Evolutionary conservation across 1,140 invertebrate genomes (phyloP).

Genomic region (Meloidogyne hapla): DNA sequence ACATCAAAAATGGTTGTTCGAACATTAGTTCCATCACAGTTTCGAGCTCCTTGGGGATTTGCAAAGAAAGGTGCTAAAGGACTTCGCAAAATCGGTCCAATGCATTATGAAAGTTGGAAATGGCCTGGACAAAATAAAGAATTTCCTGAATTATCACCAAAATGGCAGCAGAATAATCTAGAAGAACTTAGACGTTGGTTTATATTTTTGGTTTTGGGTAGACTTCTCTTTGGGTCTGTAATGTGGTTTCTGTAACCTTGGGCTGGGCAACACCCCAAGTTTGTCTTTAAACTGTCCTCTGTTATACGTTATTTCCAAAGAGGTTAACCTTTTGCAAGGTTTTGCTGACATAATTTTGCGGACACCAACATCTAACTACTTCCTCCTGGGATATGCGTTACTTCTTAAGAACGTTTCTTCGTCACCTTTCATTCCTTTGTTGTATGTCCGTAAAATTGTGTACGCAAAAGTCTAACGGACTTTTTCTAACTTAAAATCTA

Average conservation of each 20-base stretch:
- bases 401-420: too few relatives aligned
- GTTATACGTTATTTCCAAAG: too few relatives aligned
- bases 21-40: conserved; percentile 40
- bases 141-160: conserved; percentile 57
- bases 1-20: conserved; percentile 40
- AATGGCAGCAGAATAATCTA: conserved; percentile 49
- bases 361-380: too few relatives aligned
- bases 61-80: conserved; percentile 54
- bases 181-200: conserved; percentile 35
- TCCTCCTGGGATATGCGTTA: too few relatives aligned
- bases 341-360: too few relatives aligned
- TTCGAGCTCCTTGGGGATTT: conserved; percentile 58
- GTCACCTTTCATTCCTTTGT: too few relatives aligned
- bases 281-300: too few relatives aligned
- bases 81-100: conserved; percentile 56
- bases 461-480: too few relatives aligned
- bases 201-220: background rate
- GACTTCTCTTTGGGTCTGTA: background rate
- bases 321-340: too few relatives aligned
- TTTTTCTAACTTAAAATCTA: background rate
- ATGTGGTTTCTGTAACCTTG: too few relatives aligned
- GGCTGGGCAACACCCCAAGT: too few relatives aligned
- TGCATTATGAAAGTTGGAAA: conserved; percentile 39
- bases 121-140: conserved; percentile 59
- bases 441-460: too few relatives aligned